Conservation (phyloP, 1,140 invertebrate genomes). For the Achatina immaculata region DNA sequence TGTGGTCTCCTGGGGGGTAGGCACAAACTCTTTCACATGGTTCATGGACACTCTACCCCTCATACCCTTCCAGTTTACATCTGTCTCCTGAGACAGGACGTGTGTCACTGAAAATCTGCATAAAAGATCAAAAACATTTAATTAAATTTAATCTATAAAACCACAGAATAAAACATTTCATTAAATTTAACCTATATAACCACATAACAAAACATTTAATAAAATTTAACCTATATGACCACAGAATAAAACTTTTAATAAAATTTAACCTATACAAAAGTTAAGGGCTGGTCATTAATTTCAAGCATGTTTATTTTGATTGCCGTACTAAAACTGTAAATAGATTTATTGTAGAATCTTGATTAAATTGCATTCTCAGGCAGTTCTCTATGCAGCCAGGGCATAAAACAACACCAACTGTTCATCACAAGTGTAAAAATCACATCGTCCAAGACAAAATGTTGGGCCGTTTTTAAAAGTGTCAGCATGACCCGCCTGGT, state of each 20-base stretch:
- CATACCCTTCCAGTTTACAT: constrained; percentile 54
- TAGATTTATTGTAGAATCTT: too few species aligned
- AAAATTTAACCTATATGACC: background rate
- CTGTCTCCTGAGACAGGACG: constrained; percentile 55
- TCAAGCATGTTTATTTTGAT: too few species aligned
- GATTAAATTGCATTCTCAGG: too few species aligned
- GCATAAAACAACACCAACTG: background rate
- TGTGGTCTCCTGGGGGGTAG: constrained; percentile 33
- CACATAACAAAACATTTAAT: background rate
- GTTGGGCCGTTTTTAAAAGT: too few species aligned
- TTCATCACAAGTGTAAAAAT: too few species aligned
- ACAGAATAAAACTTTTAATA: background rate
- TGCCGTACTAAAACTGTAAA: too few species aligned
- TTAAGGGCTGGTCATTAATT: too few species aligned
- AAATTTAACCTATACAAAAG: background rate
- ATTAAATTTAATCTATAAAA: background rate
- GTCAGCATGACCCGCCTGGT: too few species aligned
- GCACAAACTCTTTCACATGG: constrained; percentile 49
- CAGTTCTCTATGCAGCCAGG: background rate
- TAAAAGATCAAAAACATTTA: constrained; percentile 4
- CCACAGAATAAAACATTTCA: background rate
- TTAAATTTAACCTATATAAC: background rate
- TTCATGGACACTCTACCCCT: constrained; percentile 53
- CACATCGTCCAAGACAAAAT: background rate
- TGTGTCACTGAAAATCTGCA: constrained; percentile 59